Base-by-base conservation (phyloP, 2,888 invertebrate genomes). In the Rhingia campestris region DNA sequence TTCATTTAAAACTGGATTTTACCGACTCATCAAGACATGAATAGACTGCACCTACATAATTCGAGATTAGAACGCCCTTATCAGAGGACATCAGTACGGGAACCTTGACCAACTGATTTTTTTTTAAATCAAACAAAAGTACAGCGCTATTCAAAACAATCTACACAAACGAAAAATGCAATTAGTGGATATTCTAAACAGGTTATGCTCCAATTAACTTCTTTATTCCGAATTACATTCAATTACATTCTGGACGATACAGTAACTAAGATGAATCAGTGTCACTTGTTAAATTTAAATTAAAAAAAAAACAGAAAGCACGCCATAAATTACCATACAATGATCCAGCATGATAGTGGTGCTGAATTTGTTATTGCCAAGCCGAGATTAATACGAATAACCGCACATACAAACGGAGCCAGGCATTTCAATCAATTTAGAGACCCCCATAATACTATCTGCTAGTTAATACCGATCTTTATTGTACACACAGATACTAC, bases 401-500 rank as follows among this genome's bases (percentile, higher is more conserved):
- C 67, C 54, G 64, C 72, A 43, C 41, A 45, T 41, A 22, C 22
- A 22, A 22, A 22, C 22, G 22, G 22, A 22, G 22, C 61, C 53
- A 67, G 75, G 22, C 66, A 63, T 54, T 67, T 81, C 37, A 72
- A 72, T 81, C 72, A 81, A 76, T 73, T 81, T 63, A 63, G 47
- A 63, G 47, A 67, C 49, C 59, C 69, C 58, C n/a, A 9, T 14
- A n/a, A 54, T 70, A 22, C 49, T 10, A 53, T 53, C 7, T 45
- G 22, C 0, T 59, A 35, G 32, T 32, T 63, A 9, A 6, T 22
- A 53, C 30, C 9, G 61, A 76, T 76, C 69, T 69, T 61, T n/a
- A 39, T 7, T 77, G 41, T 49, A 30, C 32, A 39, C 4, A 39
- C 22, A 10, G 10, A 43, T 9, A 14, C 14, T 43, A 6, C 14